Evolutionary conservation across 2,797 vertebrate species (phyloP).

Genomic region (Lepus oiostolus): DNA sequence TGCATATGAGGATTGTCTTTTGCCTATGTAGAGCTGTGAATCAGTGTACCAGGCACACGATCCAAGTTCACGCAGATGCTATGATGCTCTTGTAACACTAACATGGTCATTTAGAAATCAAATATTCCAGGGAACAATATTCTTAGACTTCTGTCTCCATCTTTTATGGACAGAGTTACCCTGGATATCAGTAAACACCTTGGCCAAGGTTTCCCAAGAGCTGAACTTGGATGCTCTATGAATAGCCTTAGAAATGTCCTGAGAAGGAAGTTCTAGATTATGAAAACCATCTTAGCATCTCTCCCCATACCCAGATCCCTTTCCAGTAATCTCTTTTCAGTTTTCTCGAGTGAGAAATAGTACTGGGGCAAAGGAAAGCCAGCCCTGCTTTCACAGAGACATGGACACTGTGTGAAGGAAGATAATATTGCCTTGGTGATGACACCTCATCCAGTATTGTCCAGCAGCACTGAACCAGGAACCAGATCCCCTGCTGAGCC

Average conservation of each 20-base stretch:
- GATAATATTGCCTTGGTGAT: not conserved
- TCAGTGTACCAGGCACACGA: no score
- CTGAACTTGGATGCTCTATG: not conserved
- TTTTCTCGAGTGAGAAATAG: slow-evolving; percentile 1
- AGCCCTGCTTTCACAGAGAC: not conserved
- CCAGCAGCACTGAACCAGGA: not conserved
- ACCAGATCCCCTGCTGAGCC: not conserved
- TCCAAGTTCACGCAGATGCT: not conserved
- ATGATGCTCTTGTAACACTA: not conserved
- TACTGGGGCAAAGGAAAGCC: not conserved
- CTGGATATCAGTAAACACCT: not conserved
- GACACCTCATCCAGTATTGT: not conserved
- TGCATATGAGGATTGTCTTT: not conserved
- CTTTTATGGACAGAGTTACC: not conserved
- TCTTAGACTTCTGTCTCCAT: not conserved
- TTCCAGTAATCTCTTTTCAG: slow-evolving; percentile 1
- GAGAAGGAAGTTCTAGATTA: slow-evolving; percentile 38
- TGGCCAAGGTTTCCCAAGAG: not conserved
- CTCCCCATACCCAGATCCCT: not conserved
- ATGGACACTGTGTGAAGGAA: no score
- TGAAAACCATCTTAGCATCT: slow-evolving; percentile 36
- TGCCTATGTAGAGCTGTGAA: not conserved
- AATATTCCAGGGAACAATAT: slow-evolving; percentile 30
- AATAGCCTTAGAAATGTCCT: slow-evolving; percentile 5
- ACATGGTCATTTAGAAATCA: not conserved